Conservation (phyloP, 2,888 invertebrate species). For the Ligdia adustata region DNA sequence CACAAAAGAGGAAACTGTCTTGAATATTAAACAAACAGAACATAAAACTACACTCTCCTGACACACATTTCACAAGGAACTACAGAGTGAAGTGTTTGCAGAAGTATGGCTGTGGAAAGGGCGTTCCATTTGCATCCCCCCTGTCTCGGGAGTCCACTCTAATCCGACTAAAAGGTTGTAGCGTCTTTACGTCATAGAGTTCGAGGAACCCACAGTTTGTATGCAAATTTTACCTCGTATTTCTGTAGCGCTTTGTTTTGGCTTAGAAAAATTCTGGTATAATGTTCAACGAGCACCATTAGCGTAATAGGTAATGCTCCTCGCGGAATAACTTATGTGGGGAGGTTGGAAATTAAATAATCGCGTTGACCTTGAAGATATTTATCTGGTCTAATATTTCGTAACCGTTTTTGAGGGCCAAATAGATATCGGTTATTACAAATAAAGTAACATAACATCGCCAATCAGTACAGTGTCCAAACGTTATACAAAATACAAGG, state of each 20-base stretch:
- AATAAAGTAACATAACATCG: background rate
- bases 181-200: slow-evolving; percentile 45
- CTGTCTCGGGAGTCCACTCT: slow-evolving; percentile 38
- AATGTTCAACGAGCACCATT: slow-evolving; percentile 32
- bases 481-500: too few species aligned
- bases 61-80: slow-evolving; percentile 5
- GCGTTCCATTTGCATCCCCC: slow-evolving; percentile 19
- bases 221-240: slow-evolving; percentile 52
- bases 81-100: slow-evolving; percentile 17
- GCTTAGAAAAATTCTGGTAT: slow-evolving; percentile 42
- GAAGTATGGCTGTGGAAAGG: slow-evolving; percentile 13
- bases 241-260: slow-evolving; percentile 43
- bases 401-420: too few species aligned
- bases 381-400: too few species aligned
- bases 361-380: background rate
- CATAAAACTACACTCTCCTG: too few species aligned
- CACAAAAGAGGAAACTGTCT: too few species aligned
- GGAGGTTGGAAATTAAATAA: slow-evolving; percentile 1
- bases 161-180: slow-evolving; percentile 60
- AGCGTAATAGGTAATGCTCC: slow-evolving; percentile 20
- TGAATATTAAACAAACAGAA: too few species aligned
- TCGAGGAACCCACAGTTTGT: slow-evolving; percentile 54
- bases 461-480: too few species aligned
- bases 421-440: too few species aligned
- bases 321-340: slow-evolving; percentile 12